Evolutionary conservation across 2,888 invertebrate genomes (phyloP), one percentile per base, ranked within the genome.

Genomic region (Drosophila nigritarsus): DNA sequence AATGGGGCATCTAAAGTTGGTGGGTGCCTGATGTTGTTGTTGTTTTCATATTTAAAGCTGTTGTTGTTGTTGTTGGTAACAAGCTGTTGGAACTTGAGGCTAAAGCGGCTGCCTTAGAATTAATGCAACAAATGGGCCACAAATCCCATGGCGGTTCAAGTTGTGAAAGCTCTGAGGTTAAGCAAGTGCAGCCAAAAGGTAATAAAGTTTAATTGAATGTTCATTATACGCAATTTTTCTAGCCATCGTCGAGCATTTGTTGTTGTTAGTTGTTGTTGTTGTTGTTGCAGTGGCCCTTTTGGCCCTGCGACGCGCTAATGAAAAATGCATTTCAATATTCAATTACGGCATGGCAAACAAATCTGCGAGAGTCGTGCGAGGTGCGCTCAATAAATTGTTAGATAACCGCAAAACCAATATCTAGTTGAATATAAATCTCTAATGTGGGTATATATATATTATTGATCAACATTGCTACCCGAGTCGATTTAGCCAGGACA

Each of bases 311-410:
- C 20, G 63, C 71, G 68, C 78, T 84, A 82, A 87, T 87, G 87
- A 89, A 87, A 89, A 83, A 89, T 87, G 89, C 87, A 89, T 87
- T 85, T 88, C 89, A 88, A 89, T 89, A 88, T 88, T 88, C 87
- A 88, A 87, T 88, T 88, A 88, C 77, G 73, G 30, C 18, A 54
- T 30, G 53, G 74, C 87, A 87, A 86, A 87, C 84, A 84, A 82
- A 87, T 75, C 74, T 67, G 60, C 58, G 24, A 20, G 30, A 60
- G 24, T 34, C 24, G 53, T 29, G 59, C 66, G 74, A 74, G 78
- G 20, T 32, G 55, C 1, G 38, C 9, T 48, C 3, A 1, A 64
- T 29, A 24, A 65, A 54, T 76, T 54, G 20, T 15, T 15, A 8
- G 13, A 2, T 20, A 45, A 45, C 3, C 3, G 20, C 13, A 15